Percentiles rank a stretch among this genome's conserved stretches.
These are phyloP conservation scores for Torymus auratus DNA, from an alignment of 2,888 invertebrate species.

Conservation along the genomic window DNA sequence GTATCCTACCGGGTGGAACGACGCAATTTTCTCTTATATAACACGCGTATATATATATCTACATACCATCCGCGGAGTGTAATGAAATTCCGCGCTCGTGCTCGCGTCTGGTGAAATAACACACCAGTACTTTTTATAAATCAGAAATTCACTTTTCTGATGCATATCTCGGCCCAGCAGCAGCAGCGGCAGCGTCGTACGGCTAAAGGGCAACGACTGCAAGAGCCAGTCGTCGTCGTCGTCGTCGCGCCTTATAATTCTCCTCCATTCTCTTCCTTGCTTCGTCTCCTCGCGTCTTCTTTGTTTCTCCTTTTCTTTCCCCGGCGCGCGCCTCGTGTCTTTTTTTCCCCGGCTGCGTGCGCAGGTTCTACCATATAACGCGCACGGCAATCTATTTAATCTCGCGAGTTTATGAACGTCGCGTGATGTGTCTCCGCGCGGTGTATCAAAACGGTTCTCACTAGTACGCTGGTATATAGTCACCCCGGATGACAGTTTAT, in stretches of 20 bases:
- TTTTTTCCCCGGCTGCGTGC: neutral
- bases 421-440: too few species aligned
- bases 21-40: constrained; percentile 46
- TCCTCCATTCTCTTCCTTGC: constrained; percentile 39
- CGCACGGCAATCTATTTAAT: constrained; percentile 11
- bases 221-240: constrained; percentile 16
- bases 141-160: constrained; percentile 56
- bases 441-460: too few species aligned
- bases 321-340: neutral
- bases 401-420: constrained; percentile 8
- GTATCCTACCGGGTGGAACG: constrained; percentile 28
- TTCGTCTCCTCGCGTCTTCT: constrained; percentile 38
- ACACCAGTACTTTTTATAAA: constrained; percentile 51
- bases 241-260: constrained; percentile 45
- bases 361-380: neutral
- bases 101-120: constrained; percentile 22
- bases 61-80: neutral
- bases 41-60: neutral
- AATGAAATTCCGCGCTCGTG: constrained; percentile 9
- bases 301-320: neutral
- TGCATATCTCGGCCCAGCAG: constrained; percentile 39
- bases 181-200: neutral
- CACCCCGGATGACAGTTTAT: too few species aligned
- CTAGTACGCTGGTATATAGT: too few species aligned
- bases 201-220: constrained; percentile 33